Evolutionary conservation across 2,113 vertebrate species (phyloP).

Genomic region (Egretta garzetta): DNA sequence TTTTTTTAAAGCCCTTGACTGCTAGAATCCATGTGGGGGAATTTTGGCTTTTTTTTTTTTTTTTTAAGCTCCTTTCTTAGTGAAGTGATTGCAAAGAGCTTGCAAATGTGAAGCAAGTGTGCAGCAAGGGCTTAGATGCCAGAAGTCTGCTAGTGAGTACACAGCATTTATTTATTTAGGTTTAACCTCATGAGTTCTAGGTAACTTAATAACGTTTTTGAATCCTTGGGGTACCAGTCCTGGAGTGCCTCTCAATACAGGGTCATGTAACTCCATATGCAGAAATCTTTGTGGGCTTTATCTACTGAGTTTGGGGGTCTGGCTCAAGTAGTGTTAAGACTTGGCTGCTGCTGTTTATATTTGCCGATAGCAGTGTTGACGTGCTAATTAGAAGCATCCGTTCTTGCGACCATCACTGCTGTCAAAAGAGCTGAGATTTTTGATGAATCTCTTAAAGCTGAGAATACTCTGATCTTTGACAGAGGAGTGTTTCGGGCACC

Average conservation of each 20-base stretch:
- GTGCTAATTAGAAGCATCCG: neutral
- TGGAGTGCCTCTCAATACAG: accelerated
- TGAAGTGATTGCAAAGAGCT: neutral
- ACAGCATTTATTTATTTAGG: neutral
- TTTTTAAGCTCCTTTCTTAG: neutral
- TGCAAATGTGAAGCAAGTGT: neutral
- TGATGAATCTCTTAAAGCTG: neutral
- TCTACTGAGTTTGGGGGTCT: neutral
- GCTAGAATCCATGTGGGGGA: neutral
- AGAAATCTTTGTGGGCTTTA: neutral
- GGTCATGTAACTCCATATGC: neutral
- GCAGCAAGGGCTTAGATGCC: neutral
- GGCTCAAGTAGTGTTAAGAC: neutral
- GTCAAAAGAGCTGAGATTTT: neutral
- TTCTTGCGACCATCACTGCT: neutral
- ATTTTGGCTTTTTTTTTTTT: neutral
- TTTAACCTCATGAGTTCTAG: neutral
- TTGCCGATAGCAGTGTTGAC: neutral
- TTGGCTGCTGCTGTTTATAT: neutral
- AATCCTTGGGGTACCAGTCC: neutral
- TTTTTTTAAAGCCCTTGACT: too few relatives aligned
- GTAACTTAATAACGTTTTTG: neutral
- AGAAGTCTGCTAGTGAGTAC: neutral
- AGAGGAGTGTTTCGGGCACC: neutral
- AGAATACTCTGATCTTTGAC: neutral